Evolutionary conservation across 2,888 invertebrate genomes (phyloP), one percentile per base, ranked within the genome.

Genomic region (Nemapogon koenigi): DNA sequence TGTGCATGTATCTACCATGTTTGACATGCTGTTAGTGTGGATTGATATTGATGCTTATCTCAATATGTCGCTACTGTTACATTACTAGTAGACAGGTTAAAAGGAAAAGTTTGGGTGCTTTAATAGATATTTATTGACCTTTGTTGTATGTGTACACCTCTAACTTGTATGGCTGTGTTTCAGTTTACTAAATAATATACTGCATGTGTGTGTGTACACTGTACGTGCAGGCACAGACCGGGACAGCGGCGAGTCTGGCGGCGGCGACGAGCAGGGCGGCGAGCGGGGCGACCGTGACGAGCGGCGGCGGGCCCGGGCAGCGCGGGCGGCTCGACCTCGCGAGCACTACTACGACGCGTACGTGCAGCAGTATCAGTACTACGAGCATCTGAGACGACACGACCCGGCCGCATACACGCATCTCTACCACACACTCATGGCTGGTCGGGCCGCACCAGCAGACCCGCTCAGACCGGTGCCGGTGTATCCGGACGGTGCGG

Each of bases 331-430:
- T 53, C 44, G 40, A 49, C 50, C n/a, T n/a, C n/a, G n/a, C n/a
- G n/a, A n/a, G n/a, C n/a, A n/a, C 29, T 64, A 56, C 40, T 46
- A 42, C 13, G 84, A 85, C 62, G 81, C 83, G 39, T 84, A 83
- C 69, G 65, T 66, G 59, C 82, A 84, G 49, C 83, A 85, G 56
- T 87, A 87, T 65, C 83, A 86, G 55, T 91, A 90, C 72, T 87
- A 89, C 59, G 89, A 90, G 66, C 89, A 88, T 59, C 75, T 92
- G 60, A 83, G 90, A 3, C 81, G 85, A 41, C 85, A 84, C 32
- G 87, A 92, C 81, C 91, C 92, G 15, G 86, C 86, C 52, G 88
- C 88, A 16, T 92, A 92, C 70, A 82, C 88, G 45, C 86, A 85
- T 54, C 84, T 89, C 81, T 92, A 91, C 72, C 82, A 87, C 53